Evolutionary conservation across 2,797 vertebrate species (phyloP), one percentile per base, ranked within the genome.

Genomic region (Pseudochromis fuscus): DNA sequence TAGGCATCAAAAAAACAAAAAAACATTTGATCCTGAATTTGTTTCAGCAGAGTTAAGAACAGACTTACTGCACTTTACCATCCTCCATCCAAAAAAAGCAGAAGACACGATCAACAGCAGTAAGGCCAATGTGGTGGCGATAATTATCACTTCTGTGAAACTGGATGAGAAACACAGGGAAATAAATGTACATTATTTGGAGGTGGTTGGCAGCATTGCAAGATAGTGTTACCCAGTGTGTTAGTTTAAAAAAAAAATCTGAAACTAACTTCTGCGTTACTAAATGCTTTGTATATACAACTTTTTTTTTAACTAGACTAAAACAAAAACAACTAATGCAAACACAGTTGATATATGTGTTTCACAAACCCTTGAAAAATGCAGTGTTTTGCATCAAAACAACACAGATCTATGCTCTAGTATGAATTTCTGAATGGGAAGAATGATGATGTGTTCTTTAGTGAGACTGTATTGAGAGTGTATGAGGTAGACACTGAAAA

Each of bases 21-120:
- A 1, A 42, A 40, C 6, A 60, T 7, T 19, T 12, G 24, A 31
- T 27, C 2, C 15, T 28, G 3, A 51, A 45, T 51, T 44, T 44
- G 15, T 31, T 37, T 27, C 0, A 55, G 16, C 8, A 27, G 38
- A 52, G 6, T 28, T 37, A 15, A 38, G 2, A 1, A 18, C 15
- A 30, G 1, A 72, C 76, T 73, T 48, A 85, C 77, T 25, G 18
- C 3, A 7, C 30, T 5, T 73, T 12, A 30, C 52, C 31, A 59
- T 45, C 18, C 28, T 73, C 65, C 51, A 72, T 40, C 33, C 65
- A 7, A 75, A 23, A 33, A 68, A 27, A 10, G 28, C 61, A 9
- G 40, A 31, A 10, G 15, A 16, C 21, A 73, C 10, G 19, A 80
- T 28, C 21, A 68, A 16, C 23, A 73, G 49, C 45, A 21, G 31